A percentile compares a stretch with the other conserved stretches of the same genome.
Evolutionary conservation across 2,888 invertebrate species (phyloP).

Genomic region (Caenorhabditis angaria): DNA sequence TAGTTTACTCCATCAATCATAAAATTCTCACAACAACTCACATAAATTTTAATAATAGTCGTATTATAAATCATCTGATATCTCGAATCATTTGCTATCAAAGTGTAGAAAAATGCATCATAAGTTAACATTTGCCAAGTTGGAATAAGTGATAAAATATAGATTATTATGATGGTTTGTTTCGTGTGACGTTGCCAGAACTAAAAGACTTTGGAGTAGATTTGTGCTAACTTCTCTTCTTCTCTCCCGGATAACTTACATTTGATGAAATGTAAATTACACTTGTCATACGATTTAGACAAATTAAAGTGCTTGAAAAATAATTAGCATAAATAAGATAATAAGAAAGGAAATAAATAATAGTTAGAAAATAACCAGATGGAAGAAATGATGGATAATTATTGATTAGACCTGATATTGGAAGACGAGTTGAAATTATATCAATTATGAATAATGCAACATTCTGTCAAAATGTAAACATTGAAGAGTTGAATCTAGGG

Average conservation of each 20-base stretch:
- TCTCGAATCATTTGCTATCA: conserved; percentile 13
- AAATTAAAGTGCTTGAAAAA: conserved; percentile 27
- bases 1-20: too few relatives aligned
- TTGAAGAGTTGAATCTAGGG: background rate
- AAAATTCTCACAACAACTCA: too few relatives aligned
- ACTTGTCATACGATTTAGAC: conserved; percentile 33
- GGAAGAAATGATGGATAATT: conserved; percentile 19
- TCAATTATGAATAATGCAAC: conserved; percentile 27
- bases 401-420: conserved; percentile 26
- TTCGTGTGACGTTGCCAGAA: conserved; percentile 16
- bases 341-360: conserved; percentile 28
- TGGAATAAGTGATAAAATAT: conserved; percentile 17
- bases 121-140: conserved; percentile 43
- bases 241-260: too few relatives aligned
- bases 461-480: conserved; percentile 18
- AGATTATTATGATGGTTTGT: conserved; percentile 7
- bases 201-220: too few relatives aligned
- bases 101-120: conserved; percentile 13
- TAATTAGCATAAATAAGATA: conserved; percentile 35
- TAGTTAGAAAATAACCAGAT: conserved; percentile 9
- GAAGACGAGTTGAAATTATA: conserved; percentile 23
- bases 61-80: conserved; percentile 27
- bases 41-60: conserved; percentile 15
- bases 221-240: too few relatives aligned
- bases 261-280: too few relatives aligned